Evolutionary conservation across 2,888 invertebrate species (phyloP).

Genomic region (Neocrepidodera transversa): DNA sequence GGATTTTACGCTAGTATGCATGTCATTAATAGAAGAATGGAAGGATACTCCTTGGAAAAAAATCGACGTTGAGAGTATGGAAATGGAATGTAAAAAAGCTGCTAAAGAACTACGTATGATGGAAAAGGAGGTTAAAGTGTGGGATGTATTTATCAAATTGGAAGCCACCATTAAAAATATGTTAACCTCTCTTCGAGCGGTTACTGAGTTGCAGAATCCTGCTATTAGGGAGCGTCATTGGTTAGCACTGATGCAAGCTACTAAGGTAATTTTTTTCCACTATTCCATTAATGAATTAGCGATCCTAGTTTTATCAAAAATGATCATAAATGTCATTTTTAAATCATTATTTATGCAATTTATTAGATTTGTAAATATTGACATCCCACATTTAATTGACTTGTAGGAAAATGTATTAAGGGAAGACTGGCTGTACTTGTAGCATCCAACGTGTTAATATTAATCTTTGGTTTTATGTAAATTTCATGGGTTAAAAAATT

Average conservation of each 20-base stretch:
- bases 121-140: constrained; percentile 79
- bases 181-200: constrained; percentile 90
- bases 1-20: constrained; percentile 86
- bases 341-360: too few relatives aligned
- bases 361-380: too few relatives aligned
- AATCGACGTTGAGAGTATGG: constrained; percentile 93
- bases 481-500: too few relatives aligned
- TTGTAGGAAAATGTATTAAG: too few relatives aligned
- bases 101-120: constrained; percentile 82
- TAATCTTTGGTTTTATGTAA: too few relatives aligned
- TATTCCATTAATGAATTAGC: too few relatives aligned
- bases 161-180: constrained; percentile 89
- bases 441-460: too few relatives aligned
- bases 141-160: constrained; percentile 81
- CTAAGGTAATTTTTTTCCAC: constrained; percentile 81
- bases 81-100: constrained; percentile 90
- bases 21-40: constrained; percentile 88
- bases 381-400: too few relatives aligned
- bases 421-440: too few relatives aligned
- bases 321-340: too few relatives aligned
- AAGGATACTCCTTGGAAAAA: constrained; percentile 93
- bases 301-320: too few relatives aligned
- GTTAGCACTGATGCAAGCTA: constrained; percentile 91
- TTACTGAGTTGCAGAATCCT: constrained; percentile 93
- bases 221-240: constrained; percentile 94